Evolutionary conservation across 2,113 vertebrate species (phyloP).

Genomic region (Dromas ardeola): DNA sequence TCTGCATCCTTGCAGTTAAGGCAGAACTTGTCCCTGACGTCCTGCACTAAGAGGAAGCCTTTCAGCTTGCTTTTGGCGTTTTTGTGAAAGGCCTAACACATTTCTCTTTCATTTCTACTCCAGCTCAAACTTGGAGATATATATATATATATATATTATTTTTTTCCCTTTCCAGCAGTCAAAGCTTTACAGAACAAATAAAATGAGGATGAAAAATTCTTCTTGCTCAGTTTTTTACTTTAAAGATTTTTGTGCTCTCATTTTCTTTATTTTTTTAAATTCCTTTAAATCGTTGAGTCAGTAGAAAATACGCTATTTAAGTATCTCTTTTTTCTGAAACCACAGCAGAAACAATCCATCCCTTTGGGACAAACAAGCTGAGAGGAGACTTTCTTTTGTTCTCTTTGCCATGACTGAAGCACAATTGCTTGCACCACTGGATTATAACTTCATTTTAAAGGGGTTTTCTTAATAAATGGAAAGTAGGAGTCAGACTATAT

Average conservation of each 20-base stretch:
- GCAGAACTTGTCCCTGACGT: neutral
- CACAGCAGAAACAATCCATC: neutral
- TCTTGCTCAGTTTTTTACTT: neutral
- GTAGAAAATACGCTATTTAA: neutral
- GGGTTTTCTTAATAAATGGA: neutral
- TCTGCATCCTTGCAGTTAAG: neutral
- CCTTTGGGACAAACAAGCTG: conserved; percentile 4
- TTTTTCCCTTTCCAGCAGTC: neutral
- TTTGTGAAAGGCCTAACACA: neutral
- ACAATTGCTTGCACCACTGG: neutral
- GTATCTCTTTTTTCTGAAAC: neutral
- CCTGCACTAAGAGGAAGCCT: neutral
- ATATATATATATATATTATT: neutral
- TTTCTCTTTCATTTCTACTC: neutral
- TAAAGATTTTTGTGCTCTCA: neutral
- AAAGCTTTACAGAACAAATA: conserved; percentile 24
- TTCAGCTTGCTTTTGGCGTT: neutral
- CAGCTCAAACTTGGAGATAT: neutral
- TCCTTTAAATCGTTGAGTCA: neutral
- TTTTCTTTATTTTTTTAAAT: neutral
- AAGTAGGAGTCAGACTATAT: neutral
- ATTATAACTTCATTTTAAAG: neutral
- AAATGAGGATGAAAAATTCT: neutral
- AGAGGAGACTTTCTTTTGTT: neutral
- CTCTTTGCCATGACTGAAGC: neutral